A percentile compares a stretch with the other conserved stretches of the same genome.
Conservation (phyloP, 2,888 invertebrate genomes). For the Euclidia mi region DNA sequence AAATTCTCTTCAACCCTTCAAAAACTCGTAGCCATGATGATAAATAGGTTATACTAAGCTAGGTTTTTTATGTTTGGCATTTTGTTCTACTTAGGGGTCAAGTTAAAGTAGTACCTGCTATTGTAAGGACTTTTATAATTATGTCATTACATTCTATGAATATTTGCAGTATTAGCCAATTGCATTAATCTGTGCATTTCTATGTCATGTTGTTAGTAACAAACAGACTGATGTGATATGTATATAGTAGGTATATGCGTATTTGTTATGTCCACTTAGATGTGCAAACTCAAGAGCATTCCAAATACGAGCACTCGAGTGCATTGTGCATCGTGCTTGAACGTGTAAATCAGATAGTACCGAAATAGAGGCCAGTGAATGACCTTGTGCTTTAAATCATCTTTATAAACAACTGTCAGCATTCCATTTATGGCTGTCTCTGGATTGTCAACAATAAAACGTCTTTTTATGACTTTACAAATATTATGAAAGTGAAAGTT, state of each 20-base stretch:
- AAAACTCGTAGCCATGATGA: too few species aligned
- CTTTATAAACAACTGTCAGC: not conserved
- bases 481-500: too few species aligned
- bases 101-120: too few species aligned
- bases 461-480: not conserved
- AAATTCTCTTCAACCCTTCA: too few species aligned
- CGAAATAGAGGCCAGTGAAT: slow-evolving; percentile 38
- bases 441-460: not conserved
- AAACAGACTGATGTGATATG: not conserved
- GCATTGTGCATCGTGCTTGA: slow-evolving; percentile 38
- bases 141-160: too few species aligned
- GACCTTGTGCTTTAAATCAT: slow-evolving; percentile 27
- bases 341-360: slow-evolving; percentile 39
- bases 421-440: too few species aligned
- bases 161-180: too few species aligned
- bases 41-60: too few species aligned
- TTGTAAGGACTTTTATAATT: too few species aligned
- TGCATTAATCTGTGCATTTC: too few species aligned
- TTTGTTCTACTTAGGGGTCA: too few species aligned
- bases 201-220: not conserved
- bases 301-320: slow-evolving; percentile 43
- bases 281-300: slow-evolving; percentile 38
- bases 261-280: slow-evolving; percentile 5
- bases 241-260: not conserved
- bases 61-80: too few species aligned